Conservation (phyloP, 2,797 vertebrate genomes). For the Diceros bicornis region DNA sequence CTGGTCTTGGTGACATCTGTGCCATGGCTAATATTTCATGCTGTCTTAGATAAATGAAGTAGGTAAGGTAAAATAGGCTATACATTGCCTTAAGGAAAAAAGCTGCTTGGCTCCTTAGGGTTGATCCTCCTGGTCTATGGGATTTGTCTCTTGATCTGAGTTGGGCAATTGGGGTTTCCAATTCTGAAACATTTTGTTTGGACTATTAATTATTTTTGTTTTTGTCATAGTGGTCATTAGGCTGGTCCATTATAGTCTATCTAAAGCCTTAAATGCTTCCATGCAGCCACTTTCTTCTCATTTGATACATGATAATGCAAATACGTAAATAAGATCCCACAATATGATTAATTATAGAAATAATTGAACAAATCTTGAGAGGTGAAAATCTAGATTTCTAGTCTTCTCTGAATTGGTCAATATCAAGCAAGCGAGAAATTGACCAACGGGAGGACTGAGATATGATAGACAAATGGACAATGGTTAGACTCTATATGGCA, state of each 20-base stretch:
- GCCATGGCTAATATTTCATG: neutral
- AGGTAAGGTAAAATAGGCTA: neutral
- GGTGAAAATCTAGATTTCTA: neutral
- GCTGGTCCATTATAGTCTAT: neutral
- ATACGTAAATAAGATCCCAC: neutral
- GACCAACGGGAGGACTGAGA: neutral
- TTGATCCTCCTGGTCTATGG: neutral
- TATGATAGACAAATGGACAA: neutral
- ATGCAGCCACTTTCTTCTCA: neutral
- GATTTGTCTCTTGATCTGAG: neutral
- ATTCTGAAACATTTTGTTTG: neutral
- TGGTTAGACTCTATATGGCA: fast-evolving
- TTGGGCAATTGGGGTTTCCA: neutral
- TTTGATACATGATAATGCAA: neutral
- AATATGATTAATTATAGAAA: neutral
- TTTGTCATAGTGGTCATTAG: neutral
- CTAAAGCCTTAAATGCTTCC: neutral
- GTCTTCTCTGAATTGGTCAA: neutral
- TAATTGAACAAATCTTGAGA: neutral
- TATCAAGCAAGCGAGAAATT: neutral
- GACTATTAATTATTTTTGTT: neutral
- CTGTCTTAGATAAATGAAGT: neutral
- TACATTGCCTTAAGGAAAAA: neutral
- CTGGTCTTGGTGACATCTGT: neutral
- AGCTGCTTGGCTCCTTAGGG: neutral